A percentile compares a stretch with the other conserved stretches of the same genome.
Conservation (phyloP, 92 coral and sea anemone species). For the Palythoa grandiflora region DNA sequence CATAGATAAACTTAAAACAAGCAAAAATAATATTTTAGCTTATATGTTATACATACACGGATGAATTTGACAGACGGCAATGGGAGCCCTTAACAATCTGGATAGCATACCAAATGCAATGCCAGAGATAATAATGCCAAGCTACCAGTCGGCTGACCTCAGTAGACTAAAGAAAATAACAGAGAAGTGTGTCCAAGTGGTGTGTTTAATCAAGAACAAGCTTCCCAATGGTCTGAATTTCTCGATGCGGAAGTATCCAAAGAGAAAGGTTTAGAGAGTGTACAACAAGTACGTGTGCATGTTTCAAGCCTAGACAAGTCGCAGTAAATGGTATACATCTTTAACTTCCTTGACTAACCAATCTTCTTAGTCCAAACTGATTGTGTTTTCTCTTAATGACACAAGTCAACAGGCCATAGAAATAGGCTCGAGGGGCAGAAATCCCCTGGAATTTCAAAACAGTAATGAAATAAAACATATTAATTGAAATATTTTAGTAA, state of each 20-base stretch:
- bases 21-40: not conserved
- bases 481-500: too few species aligned
- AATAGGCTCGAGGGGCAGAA: too few species aligned
- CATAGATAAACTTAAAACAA: too few species aligned
- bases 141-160: slow-evolving; percentile 51
- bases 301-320: slow-evolving; percentile 25
- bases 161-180: slow-evolving; percentile 47
- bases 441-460: too few species aligned
- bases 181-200: slow-evolving; percentile 52
- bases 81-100: slow-evolving; percentile 20
- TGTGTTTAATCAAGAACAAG: slow-evolving; percentile 28
- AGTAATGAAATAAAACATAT: too few species aligned
- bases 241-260: slow-evolving; percentile 41
- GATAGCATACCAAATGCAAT: slow-evolving; percentile 40
- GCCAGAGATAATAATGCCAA: slow-evolving; percentile 61
- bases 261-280: slow-evolving; percentile 37
- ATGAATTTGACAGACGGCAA: slow-evolving; percentile 7
- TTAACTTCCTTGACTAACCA: not conserved
- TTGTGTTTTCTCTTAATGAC: too few species aligned
- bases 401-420: too few species aligned
- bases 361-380: too few species aligned
- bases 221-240: slow-evolving; percentile 47
- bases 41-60: not conserved
- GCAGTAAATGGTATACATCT: not conserved
- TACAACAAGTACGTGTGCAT: slow-evolving; percentile 35